Evolutionary conservation across 2,797 vertebrate species (phyloP).

Genomic region (Meriones psammophilus): DNA sequence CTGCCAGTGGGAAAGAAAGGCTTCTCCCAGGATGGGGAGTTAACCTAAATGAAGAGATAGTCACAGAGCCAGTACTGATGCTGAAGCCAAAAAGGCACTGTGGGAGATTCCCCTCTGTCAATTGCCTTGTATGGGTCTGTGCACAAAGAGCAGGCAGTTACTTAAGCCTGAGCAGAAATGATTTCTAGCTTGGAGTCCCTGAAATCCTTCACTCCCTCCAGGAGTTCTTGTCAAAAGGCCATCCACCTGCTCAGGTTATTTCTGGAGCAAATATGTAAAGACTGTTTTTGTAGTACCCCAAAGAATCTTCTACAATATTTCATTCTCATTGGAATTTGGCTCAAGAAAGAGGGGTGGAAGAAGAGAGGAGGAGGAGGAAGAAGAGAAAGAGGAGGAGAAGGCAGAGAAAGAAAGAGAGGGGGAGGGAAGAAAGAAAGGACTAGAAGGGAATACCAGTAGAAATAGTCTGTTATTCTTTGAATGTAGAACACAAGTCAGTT

Average conservation of each 20-base stretch:
- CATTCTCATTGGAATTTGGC: background rate
- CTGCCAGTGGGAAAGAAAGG: background rate
- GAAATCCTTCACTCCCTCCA: background rate
- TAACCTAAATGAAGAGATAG: background rate
- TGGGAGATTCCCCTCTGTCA: background rate
- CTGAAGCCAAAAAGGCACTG: background rate
- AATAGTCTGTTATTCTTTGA: background rate
- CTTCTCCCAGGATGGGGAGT: background rate
- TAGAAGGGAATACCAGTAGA: background rate
- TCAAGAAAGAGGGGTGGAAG: background rate
- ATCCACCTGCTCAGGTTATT: background rate
- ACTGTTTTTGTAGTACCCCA: background rate
- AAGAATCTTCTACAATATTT: background rate
- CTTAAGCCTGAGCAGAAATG: background rate
- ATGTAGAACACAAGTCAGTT: slow-evolving; percentile 10
- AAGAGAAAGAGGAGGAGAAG: too few species aligned
- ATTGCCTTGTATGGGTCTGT: background rate
- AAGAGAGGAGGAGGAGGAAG: background rate
- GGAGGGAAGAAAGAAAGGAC: too few species aligned
- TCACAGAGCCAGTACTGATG: background rate
- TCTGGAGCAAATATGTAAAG: background rate
- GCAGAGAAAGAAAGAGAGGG: background rate
- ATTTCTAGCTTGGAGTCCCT: background rate
- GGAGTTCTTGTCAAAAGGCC: background rate
- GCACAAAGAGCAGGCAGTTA: background rate